Evolutionary conservation across 2,113 vertebrate genomes (phyloP), one percentile per base, ranked within the genome.

Genomic region (Scortum barcoo): DNA sequence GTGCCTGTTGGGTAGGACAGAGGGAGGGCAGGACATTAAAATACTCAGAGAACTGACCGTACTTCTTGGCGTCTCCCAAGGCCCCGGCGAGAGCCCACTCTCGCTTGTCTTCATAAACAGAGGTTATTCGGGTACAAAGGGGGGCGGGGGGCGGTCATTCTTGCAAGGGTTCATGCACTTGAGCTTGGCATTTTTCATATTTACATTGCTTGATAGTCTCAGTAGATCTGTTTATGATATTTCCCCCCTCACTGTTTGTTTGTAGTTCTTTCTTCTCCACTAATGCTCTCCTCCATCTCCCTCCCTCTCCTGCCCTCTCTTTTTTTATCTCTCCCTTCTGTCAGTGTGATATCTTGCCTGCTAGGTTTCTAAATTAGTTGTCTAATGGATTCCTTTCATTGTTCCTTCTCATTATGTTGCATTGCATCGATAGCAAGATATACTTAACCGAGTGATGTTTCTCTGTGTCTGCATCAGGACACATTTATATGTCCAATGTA

Each of bases 131-230:
- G 84, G 79, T 57, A 60, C 51, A 80, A 65, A 78, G 30, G 36
- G 0, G 33, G 5, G 3, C 28, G 20, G 33, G 62, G 58, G 13
- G 57, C 51, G 44, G 78, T 85, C 67, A 83, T 86, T 84, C 82
- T 74, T 70, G 76, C 46, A 74, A 57, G 77, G 85, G 92, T 88
- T 93, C 88, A 88, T 88, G 88, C 75, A 88, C 88, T 94, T 72
- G 44, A 83, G 82, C 71, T 87, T 93, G 75, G 84, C 81, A 88
- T 91, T 89, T 90, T 88, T 90, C 81, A 87, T 92, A 91, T 94
- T 94, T 92, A 89, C 91, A 90, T 90, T 94, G 81, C 90, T 86
- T 74, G 56, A 84, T 90, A 38, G 78, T 87, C 80, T 91, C 72
- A 80, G 80, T 78, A 85, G 86, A 91, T 90, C 48, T 92, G 86